Conservation (phyloP, 30 jellyfish, hydroid and myxozoan genomes). For the Hydractinia symbiolongicarpus region DNA sequence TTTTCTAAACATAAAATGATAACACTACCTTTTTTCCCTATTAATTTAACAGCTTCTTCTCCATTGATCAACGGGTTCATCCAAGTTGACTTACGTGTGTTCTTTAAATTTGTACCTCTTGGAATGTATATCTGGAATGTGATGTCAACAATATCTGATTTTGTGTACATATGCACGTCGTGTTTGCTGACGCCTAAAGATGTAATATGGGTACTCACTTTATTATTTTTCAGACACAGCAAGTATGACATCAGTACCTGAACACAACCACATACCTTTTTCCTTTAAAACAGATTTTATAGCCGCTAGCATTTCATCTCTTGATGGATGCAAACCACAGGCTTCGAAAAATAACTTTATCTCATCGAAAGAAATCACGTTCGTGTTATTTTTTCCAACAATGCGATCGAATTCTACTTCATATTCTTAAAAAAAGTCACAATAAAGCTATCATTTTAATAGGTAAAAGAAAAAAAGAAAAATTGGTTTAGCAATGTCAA, state of each 20-base stretch:
- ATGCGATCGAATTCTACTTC: constrained; percentile 71
- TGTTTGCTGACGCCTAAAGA: not conserved
- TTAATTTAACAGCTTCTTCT: constrained; percentile 64
- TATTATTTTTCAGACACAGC: not conserved
- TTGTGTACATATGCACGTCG: constrained; percentile 46
- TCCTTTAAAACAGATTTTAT: constrained; percentile 14
- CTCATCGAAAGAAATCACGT: constrained; percentile 43
- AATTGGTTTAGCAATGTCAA: too few relatives aligned
- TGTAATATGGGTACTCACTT: not conserved
- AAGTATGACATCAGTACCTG: not conserved
- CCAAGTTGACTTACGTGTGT: constrained; percentile 91
- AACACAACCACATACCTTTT: constrained; percentile 27
- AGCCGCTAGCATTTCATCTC: constrained; percentile 50
- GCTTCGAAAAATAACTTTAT: constrained; percentile 60
- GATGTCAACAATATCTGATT: constrained; percentile 61
- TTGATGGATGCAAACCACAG: constrained; percentile 57
- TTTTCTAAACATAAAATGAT: too few relatives aligned
- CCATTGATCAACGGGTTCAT: constrained; percentile 64
- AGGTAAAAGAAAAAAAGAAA: not conserved
- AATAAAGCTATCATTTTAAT: not conserved
- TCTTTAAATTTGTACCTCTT: constrained; percentile 55
- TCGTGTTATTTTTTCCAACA: constrained; percentile 18
- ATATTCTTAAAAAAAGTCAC: constrained; percentile 38
- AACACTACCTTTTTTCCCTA: constrained; percentile 28
- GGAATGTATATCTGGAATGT: constrained; percentile 78